Conservation (phyloP, 2,797 vertebrate species). For the Urophycis tenuis region DNA sequence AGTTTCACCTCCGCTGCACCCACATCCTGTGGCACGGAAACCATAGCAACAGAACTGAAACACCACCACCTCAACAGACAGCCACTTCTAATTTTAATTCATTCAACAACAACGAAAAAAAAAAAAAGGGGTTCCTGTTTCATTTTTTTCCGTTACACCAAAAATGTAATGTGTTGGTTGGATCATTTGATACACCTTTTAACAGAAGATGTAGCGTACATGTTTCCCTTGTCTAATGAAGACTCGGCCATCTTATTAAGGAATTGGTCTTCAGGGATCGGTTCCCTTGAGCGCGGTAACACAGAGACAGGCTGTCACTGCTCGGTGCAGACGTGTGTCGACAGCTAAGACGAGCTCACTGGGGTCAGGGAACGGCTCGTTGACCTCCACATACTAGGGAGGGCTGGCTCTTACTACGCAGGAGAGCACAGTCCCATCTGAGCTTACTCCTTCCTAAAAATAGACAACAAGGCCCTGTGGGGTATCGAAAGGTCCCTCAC, state of each 20-base stretch:
- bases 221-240: background rate
- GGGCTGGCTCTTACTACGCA: background rate
- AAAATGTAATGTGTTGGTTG: background rate
- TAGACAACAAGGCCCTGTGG: slow-evolving; percentile 2
- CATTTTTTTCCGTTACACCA: background rate
- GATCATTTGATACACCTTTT: background rate
- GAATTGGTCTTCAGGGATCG: background rate
- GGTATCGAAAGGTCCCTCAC: background rate
- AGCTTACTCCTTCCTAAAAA: slow-evolving; percentile 16
- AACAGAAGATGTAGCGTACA: background rate
- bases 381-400: background rate
- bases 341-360: background rate
- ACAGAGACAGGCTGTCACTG: background rate
- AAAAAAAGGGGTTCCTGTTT: background rate
- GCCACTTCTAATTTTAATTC: background rate
- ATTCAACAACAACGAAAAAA: background rate
- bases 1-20: slow-evolving; percentile 86
- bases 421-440: slow-evolving; percentile 4
- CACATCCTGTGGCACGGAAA: slow-evolving; percentile 74
- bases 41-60: slow-evolving; percentile 30
- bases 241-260: background rate
- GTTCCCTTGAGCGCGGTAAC: background rate
- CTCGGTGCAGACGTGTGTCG: background rate
- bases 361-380: background rate
- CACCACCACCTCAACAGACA: background rate